A percentile compares a stretch with the other conserved stretches of the same genome.
These are phyloP conservation scores for Sipha flava DNA, from an alignment of 1,140 invertebrate genomes.

Conservation along the genomic window DNA sequence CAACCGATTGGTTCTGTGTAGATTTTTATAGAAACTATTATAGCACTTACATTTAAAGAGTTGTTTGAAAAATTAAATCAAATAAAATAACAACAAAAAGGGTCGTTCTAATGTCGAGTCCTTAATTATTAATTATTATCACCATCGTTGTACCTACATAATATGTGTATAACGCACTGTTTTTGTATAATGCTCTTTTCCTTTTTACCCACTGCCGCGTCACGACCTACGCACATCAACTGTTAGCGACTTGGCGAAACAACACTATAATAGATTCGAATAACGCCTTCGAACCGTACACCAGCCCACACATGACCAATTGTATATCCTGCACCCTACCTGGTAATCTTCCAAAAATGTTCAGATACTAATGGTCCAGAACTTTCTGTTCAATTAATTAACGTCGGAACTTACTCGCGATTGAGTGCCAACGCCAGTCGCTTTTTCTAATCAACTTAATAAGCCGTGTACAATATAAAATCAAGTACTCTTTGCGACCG, in stretches of 20 bases:
- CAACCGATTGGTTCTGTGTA: too few relatives aligned
- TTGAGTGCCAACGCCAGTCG: neutral
- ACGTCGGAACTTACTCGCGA: neutral
- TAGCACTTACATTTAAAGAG: too few relatives aligned
- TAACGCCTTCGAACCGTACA: neutral
- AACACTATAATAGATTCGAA: neutral
- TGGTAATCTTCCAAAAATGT: slow-evolving; percentile 13
- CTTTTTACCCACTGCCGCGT: neutral
- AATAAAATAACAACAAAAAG: neutral
- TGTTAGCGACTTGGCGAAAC: neutral
- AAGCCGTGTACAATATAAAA: neutral
- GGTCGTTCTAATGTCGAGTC: neutral
- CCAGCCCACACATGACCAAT: neutral
- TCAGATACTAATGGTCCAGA: neutral
- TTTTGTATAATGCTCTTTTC: too few relatives aligned
- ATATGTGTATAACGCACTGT: neutral
- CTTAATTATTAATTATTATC: neutral
- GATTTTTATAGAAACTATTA: too few relatives aligned
- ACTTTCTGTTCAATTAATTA: neutral
- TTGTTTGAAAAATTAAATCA: neutral
- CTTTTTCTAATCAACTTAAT: neutral
- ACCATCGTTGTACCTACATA: neutral
- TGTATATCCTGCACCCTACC: neutral
- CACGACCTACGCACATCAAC: neutral
- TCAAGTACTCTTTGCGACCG: too few relatives aligned